Evolutionary conservation across 2,888 invertebrate species (phyloP).

Genomic region (Drosophila phalerata): DNA sequence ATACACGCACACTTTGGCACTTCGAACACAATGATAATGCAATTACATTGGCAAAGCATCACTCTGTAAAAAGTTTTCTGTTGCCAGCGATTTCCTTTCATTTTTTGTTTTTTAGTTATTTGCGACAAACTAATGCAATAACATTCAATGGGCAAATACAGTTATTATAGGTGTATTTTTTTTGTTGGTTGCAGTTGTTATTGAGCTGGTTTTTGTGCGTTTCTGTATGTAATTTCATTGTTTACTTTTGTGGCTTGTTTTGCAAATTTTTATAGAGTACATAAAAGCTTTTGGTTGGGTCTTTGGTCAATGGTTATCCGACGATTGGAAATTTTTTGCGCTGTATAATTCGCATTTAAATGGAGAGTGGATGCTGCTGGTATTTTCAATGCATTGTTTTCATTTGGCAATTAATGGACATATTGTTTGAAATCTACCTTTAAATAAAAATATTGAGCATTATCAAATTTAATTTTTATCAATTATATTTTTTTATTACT

Average conservation of each 20-base stretch:
- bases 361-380: slow-evolving; percentile 11
- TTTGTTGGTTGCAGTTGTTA: slow-evolving; percentile 33
- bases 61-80: slow-evolving; percentile 62
- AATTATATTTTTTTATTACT: slow-evolving; percentile 16
- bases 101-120: slow-evolving; percentile 23
- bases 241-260: slow-evolving; percentile 71
- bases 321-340: slow-evolving; percentile 20
- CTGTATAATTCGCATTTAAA: slow-evolving; percentile 49
- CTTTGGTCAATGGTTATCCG: slow-evolving; percentile 34
- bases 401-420: slow-evolving; percentile 70
- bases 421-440: slow-evolving; percentile 62
- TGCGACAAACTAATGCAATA: slow-evolving; percentile 73
- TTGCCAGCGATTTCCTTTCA: slow-evolving; percentile 31
- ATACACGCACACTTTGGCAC: not conserved
- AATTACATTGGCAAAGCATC: slow-evolving; percentile 56
- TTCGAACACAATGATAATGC: slow-evolving; percentile 50
- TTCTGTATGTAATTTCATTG: slow-evolving; percentile 50
- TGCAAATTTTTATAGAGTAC: slow-evolving; percentile 66
- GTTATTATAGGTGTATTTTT: slow-evolving; percentile 69
- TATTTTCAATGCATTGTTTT: slow-evolving; percentile 42
- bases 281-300: slow-evolving; percentile 66
- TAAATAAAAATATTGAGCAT: slow-evolving; percentile 54
- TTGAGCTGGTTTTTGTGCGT: slow-evolving; percentile 52
- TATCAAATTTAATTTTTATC: slow-evolving; percentile 63
- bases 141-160: slow-evolving; percentile 77